Percentiles rank a stretch among this genome's conserved stretches.
Evolutionary conservation across 2,113 vertebrate genomes (phyloP).

Genomic region (Notechis scutatus): DNA sequence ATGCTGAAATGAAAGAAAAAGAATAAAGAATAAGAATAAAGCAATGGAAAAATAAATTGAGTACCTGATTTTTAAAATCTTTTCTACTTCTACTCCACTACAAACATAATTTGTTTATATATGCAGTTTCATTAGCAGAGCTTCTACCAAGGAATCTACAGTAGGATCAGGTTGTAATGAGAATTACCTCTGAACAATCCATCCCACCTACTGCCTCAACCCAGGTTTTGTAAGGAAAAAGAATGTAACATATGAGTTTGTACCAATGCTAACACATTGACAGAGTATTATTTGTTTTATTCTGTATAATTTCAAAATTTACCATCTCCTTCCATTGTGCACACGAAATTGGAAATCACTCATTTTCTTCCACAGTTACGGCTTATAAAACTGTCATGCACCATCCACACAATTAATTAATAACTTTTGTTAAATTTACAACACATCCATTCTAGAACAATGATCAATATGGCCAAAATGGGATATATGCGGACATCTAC

Average conservation of each 20-base stretch:
- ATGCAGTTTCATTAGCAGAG: background rate
- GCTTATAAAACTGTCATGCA: background rate
- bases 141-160: background rate
- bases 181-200: background rate
- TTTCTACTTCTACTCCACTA: background rate
- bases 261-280: background rate
- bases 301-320: background rate
- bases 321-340: background rate
- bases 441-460: background rate
- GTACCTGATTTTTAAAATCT: background rate
- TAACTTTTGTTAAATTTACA: background rate
- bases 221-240: conserved; percentile 17
- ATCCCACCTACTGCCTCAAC: background rate
- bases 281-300: background rate
- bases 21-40: background rate
- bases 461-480: background rate
- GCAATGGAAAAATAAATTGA: background rate
- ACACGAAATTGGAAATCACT: background rate
- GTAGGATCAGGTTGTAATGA: background rate
- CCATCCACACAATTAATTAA: background rate
- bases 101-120: background rate
- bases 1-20: background rate
- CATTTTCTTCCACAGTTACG: background rate
- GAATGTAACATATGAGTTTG: background rate
- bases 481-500: background rate